A percentile compares a stretch with the other conserved stretches of the same genome.
Conservation (phyloP, 2,888 invertebrate genomes). For the Galeopsomyia nigrocyanea region DNA sequence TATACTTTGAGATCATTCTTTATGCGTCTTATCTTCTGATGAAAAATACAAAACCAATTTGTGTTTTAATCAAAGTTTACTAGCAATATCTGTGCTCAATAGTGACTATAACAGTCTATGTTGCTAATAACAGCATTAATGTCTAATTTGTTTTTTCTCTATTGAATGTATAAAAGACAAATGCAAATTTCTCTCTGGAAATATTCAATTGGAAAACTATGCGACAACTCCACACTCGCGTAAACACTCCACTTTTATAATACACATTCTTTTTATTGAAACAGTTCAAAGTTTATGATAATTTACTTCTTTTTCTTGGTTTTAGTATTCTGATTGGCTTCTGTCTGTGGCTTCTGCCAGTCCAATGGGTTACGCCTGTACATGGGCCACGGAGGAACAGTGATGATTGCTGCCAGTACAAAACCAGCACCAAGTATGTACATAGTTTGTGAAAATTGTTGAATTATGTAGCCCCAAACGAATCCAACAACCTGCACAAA, state of each 20-base stretch:
- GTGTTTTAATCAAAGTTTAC: too few species aligned
- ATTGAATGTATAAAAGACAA: too few species aligned
- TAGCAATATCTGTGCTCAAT: too few species aligned
- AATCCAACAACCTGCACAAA: constrained; percentile 81
- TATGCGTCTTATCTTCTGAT: too few species aligned
- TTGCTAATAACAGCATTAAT: too few species aligned
- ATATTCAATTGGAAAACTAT: too few species aligned
- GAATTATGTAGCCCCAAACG: constrained; percentile 92
- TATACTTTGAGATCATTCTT: too few species aligned
- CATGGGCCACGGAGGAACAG: constrained; percentile 97
- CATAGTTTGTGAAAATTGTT: constrained; percentile 96
- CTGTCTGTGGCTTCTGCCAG: constrained; percentile 85
- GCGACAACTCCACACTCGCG: background rate
- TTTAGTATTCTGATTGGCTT: constrained; percentile 57
- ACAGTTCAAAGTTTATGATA: constrained; percentile 1
- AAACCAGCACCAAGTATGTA: constrained; percentile 94
- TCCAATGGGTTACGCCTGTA: constrained; percentile 88
- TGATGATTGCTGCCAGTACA: constrained; percentile 86
- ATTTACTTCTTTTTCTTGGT: constrained; percentile 70
- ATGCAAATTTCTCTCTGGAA: too few species aligned
- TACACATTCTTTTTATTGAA: constrained; percentile 11
- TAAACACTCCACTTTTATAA: background rate
- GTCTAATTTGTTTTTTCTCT: too few species aligned
- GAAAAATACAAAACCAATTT: too few species aligned
- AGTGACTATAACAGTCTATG: too few species aligned